A percentile compares a stretch with the other conserved stretches of the same genome.
These are phyloP conservation scores for Nomada fabriciana DNA, from an alignment of 2,888 invertebrate species.

Conservation along the genomic window DNA sequence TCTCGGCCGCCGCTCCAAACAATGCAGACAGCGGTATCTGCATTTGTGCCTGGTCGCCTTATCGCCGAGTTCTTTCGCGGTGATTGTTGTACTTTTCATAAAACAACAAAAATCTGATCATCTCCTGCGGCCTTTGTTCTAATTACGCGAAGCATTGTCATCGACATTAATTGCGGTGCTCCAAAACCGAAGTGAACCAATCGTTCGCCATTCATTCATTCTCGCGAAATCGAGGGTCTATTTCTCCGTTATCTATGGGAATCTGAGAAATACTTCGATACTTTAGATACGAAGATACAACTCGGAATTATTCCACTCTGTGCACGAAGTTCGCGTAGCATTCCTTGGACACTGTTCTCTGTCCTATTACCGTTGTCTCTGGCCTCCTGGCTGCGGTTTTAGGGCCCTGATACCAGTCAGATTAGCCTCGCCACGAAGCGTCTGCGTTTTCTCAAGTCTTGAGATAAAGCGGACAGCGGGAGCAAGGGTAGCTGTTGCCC, in stretches of 20 bases:
- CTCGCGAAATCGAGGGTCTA: too few relatives aligned
- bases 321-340: conserved; percentile 38
- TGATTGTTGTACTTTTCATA: conserved; percentile 26
- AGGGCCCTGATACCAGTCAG: conserved; percentile 70
- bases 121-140: conserved; percentile 18
- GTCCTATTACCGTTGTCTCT: conserved; percentile 70
- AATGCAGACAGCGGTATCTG: conserved; percentile 40
- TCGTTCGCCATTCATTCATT: neutral
- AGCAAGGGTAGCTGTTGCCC: conserved; percentile 52
- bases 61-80: conserved; percentile 52
- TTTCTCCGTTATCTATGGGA: neutral
- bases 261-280: neutral
- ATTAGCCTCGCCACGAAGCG: conserved; percentile 70
- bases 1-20: conserved; percentile 45
- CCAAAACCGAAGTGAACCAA: too few relatives aligned
- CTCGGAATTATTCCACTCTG: conserved; percentile 27
- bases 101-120: conserved; percentile 30
- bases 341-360: conserved; percentile 35
- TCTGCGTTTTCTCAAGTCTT: conserved; percentile 75
- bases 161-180: too few relatives aligned
- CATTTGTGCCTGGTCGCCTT: conserved; percentile 28
- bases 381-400: conserved; percentile 69
- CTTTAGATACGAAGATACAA: neutral
- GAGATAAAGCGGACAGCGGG: conserved; percentile 66
- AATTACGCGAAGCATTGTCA: conserved; percentile 27